Evolutionary conservation across 2,113 vertebrate species (phyloP).

Genomic region (Tenrec ecaudatus): DNA sequence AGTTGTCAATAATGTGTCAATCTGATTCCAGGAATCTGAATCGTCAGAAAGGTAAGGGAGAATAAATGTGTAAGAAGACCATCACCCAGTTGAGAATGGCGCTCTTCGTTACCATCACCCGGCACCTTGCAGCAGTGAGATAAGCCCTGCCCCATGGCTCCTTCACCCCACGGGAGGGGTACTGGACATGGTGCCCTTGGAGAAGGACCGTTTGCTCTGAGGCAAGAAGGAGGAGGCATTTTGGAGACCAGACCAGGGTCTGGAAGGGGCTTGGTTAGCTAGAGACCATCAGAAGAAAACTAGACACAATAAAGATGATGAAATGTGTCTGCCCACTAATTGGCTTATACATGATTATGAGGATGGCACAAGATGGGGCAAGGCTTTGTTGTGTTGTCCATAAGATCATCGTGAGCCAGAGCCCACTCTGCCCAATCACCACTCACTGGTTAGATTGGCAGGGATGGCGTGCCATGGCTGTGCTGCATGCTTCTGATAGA

Average conservation of each 20-base stretch:
- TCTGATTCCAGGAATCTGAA: not conserved
- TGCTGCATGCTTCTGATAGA: not conserved
- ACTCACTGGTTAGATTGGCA: not conserved
- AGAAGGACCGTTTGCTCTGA: not conserved
- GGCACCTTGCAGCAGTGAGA: not conserved
- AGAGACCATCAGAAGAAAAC: not conserved
- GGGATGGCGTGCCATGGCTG: fast-evolving
- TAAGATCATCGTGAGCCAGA: not conserved
- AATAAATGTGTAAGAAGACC: not conserved
- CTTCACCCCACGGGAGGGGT: not conserved
- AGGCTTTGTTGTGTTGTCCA: not conserved
- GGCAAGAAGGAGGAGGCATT: not conserved
- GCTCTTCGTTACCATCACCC: not conserved
- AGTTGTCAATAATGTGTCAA: not conserved
- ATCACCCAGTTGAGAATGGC: not conserved
- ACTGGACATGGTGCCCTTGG: not conserved
- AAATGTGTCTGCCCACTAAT: not conserved
- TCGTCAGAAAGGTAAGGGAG: not conserved
- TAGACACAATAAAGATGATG: too few relatives aligned
- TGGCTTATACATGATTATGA: not conserved
- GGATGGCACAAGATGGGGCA: not conserved
- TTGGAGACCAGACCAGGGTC: not conserved
- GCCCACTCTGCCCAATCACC: not conserved
- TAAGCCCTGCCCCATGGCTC: not conserved
- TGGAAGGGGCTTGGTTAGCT: not conserved